A percentile compares a stretch with the other conserved stretches of the same genome.
Conservation (phyloP, 2,113 vertebrate genomes). For the Psittacula cyanocephala region DNA sequence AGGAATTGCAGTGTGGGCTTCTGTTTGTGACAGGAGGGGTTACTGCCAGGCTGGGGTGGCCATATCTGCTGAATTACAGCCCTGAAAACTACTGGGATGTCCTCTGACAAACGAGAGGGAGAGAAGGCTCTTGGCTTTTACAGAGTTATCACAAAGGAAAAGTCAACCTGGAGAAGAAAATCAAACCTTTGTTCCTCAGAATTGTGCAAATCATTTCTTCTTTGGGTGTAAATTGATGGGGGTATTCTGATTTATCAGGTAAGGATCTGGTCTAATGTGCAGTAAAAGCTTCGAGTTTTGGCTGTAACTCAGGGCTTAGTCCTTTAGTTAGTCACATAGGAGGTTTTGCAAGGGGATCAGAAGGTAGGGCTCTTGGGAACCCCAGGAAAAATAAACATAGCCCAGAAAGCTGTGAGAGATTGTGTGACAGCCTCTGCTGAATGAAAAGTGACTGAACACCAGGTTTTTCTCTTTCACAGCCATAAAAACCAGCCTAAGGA, state of each 20-base stretch:
- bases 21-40: neutral
- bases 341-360: constrained; percentile 20
- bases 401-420: constrained; percentile 46
- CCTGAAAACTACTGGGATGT: neutral
- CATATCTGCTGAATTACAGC: neutral
- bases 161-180: constrained; percentile 7
- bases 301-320: neutral
- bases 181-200: neutral
- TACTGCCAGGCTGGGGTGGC: neutral
- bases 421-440: constrained; percentile 47
- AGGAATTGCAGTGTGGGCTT: neutral
- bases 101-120: neutral
- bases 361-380: constrained; percentile 11
- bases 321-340: constrained; percentile 8
- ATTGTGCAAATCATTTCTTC: constrained; percentile 14
- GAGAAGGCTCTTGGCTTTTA: neutral
- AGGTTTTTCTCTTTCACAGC: constrained; percentile 66
- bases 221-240: constrained; percentile 16
- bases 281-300: constrained; percentile 19
- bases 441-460: constrained; percentile 52
- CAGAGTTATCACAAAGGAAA: neutral
- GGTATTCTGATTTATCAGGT: constrained; percentile 52
- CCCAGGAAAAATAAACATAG: constrained; percentile 38
- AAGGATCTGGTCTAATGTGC: neutral
- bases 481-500: constrained; percentile 21